Percentiles rank a stretch among this genome's conserved stretches.
These are phyloP conservation scores for Ochlodes sylvanus DNA, from an alignment of 2,888 invertebrate species.

Conservation along the genomic window DNA sequence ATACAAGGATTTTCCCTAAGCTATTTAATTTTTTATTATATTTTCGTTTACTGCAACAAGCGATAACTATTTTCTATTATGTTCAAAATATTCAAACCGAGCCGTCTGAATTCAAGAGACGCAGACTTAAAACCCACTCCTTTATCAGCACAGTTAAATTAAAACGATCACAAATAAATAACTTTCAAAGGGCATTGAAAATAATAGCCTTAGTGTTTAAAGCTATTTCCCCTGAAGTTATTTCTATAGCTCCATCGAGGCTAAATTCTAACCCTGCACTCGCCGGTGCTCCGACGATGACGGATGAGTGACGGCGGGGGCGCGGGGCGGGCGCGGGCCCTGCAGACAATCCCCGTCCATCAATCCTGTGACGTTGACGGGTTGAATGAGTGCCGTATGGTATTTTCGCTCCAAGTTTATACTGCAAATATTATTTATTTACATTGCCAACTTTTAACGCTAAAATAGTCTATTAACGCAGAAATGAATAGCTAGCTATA, in stretches of 20 bases:
- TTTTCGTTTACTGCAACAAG: no score
- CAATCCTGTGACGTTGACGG: constrained; percentile 71
- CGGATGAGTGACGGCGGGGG: constrained; percentile 61
- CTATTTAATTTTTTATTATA: no score
- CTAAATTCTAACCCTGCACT: constrained; percentile 33
- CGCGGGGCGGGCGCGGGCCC: constrained; percentile 50
- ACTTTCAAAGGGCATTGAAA: background rate
- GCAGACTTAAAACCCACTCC: no score
- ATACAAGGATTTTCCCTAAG: no score
- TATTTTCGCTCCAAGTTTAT: constrained; percentile 40
- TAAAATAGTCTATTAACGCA: no score
- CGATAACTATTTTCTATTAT: no score
- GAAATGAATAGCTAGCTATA: no score
- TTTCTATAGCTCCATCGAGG: constrained; percentile 17
- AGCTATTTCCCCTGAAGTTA: constrained; percentile 4
- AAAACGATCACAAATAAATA: background rate
- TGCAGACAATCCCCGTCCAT: constrained; percentile 71
- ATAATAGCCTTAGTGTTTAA: constrained; percentile 3
- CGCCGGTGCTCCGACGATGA: constrained; percentile 59
- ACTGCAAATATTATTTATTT: constrained; percentile 11
- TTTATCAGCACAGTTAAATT: no score
- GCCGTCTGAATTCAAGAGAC: no score
- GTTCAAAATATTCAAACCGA: no score
- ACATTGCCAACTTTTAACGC: background rate
- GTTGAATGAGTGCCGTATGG: constrained; percentile 51